Base-by-base conservation (phyloP, 2,888 invertebrate genomes). In the Allolobophora icterica region DNA sequence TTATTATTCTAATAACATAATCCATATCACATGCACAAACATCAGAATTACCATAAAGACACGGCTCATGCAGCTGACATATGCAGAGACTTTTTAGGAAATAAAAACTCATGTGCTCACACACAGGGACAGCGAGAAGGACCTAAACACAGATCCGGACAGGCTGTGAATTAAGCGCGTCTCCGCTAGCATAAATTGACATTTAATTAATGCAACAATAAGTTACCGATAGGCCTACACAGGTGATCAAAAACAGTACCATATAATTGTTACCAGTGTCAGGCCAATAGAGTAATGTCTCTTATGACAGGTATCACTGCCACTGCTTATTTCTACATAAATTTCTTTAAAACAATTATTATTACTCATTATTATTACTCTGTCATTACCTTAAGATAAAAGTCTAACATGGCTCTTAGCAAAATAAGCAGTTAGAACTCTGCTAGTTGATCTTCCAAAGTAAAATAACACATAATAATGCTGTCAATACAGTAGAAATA, bases 371-470 rank as follows among this genome's bases (percentile, higher is more conserved):
- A 52, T 13, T 15, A 52, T 52, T 1, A 3, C 21, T 52, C 24
- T 24, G 24, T 24, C 4, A 24, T 52, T 52, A 42, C 42, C 42
- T 3, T 8, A 71, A 30, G n/a, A 45, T 45, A 45, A 45, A 45
- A 45, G n/a, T 45, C 45, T 45, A 45, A 45, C 45, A 45, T n/a
- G n/a, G 30, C 71, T 71, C n/a, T n/a, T 71, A n/a, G n/a, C 71
- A 71, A 71, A n/a, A 71, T 71, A 71, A 71, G 71, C 71, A 71
- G 71, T n/a, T n/a, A 71, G n/a, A 71, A 71, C 30, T 71, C 71
- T 71, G 8, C n/a, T 17, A 17, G 3, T 71, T 71, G 71, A 71
- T 30, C n/a, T n/a, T 8, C 8, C 71, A 71, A n/a, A 71, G n/a
- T 71, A n/a, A 71, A 71, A 30, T 71, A 71, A 71, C 8, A 71